These are phyloP conservation scores for Prionailurus viverrinus DNA, from an alignment of 2,113 vertebrate genomes.

Conservation along the genomic window DNA sequence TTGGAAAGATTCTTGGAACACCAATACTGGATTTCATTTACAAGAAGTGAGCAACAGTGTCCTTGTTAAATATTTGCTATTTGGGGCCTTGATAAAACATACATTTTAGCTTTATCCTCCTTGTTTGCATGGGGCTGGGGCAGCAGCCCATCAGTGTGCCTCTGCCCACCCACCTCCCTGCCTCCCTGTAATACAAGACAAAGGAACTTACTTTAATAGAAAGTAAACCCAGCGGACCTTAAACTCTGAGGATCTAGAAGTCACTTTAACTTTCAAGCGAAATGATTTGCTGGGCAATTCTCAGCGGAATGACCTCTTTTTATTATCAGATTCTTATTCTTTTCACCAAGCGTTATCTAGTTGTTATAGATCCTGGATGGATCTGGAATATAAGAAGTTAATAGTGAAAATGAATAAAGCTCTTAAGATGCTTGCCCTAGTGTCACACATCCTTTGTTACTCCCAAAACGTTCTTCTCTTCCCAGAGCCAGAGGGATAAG, in stretches of 20 bases:
- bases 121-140: background rate
- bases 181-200: background rate
- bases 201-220: background rate
- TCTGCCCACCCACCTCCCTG: background rate
- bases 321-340: background rate
- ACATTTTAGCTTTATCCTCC: background rate
- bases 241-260: background rate
- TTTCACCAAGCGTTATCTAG: background rate
- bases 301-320: background rate
- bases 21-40: background rate
- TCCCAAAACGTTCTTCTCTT: background rate
- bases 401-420: conserved; percentile 36
- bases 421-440: background rate
- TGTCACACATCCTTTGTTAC: background rate
- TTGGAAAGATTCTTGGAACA: conserved; percentile 24
- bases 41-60: background rate
- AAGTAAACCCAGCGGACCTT: background rate
- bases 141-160: background rate
- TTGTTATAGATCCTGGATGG: background rate
- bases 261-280: conserved; percentile 22
- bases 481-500: background rate
- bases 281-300: conserved; percentile 1
- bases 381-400: background rate
- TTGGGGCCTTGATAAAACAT: background rate
- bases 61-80: background rate